Evolutionary conservation across 2,797 vertebrate species (phyloP).

Genomic region (Monodelphis domestica): DNA sequence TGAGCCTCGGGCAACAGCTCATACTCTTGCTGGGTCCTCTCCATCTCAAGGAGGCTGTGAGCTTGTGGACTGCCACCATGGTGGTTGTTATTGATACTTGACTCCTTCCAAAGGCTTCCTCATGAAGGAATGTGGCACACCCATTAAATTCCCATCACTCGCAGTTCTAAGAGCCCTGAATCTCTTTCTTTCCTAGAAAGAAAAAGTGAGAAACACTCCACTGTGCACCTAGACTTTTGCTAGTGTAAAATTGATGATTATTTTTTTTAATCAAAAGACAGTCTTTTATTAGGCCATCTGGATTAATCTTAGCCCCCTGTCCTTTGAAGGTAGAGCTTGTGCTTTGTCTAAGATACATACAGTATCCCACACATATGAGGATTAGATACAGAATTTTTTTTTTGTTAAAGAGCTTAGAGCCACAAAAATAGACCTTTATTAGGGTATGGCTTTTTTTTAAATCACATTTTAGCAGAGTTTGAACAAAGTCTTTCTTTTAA

Average conservation of each 20-base stretch:
- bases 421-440: background rate
- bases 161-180: too few relatives aligned
- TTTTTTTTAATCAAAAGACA: background rate
- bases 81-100: background rate
- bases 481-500: background rate
- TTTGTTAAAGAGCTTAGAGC: background rate
- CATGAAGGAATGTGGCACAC: background rate
- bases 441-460: background rate
- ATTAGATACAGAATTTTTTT: background rate
- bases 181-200: background rate
- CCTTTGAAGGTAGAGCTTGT: background rate
- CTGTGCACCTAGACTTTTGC: background rate
- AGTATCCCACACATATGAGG: background rate
- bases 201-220: background rate
- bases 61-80: background rate
- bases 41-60: background rate
- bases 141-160: background rate
- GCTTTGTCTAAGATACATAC: background rate
- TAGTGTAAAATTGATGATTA: background rate
- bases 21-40: background rate
- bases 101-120: background rate
- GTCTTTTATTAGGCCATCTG: background rate
- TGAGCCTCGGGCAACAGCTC: background rate
- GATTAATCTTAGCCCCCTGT: background rate
- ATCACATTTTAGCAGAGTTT: background rate